A percentile compares a stretch with the other conserved stretches of the same genome.
phyloP scores from a whole-genome alignment of 2,113 vertebrate species.

The Pampusana beccarii region DNA sequence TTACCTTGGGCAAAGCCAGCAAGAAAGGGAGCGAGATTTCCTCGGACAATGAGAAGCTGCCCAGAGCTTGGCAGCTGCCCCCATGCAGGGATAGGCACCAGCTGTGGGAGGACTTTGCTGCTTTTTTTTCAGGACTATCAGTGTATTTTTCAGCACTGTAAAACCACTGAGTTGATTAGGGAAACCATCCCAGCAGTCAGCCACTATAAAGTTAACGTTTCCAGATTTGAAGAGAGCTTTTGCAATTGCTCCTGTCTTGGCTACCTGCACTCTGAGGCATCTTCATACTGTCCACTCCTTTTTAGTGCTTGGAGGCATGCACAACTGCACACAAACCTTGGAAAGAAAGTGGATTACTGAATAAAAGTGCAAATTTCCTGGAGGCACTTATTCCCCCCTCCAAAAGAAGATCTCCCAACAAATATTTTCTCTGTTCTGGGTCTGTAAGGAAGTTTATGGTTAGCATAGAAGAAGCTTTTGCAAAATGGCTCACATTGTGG shows the following conservation, averaged over 20 bases:
- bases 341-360: background rate
- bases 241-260: background rate
- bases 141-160: background rate
- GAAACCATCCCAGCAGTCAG: background rate
- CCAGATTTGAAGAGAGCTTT: background rate
- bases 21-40: background rate
- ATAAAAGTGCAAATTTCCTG: background rate
- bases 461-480: background rate
- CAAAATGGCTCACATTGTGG: background rate
- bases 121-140: background rate
- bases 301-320: background rate
- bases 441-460: background rate
- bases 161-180: background rate
- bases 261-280: background rate
- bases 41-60: background rate
- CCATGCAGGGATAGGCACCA: accelerated
- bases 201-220: background rate
- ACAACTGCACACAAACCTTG: background rate
- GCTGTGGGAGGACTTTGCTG: background rate
- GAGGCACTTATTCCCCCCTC: background rate
- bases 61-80: background rate
- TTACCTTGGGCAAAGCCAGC: slow-evolving; percentile 30
- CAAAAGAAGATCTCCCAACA: background rate
- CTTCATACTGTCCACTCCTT: background rate
- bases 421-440: background rate